Conservation (phyloP, 2,113 vertebrate species). For the Hucho hucho region DNA sequence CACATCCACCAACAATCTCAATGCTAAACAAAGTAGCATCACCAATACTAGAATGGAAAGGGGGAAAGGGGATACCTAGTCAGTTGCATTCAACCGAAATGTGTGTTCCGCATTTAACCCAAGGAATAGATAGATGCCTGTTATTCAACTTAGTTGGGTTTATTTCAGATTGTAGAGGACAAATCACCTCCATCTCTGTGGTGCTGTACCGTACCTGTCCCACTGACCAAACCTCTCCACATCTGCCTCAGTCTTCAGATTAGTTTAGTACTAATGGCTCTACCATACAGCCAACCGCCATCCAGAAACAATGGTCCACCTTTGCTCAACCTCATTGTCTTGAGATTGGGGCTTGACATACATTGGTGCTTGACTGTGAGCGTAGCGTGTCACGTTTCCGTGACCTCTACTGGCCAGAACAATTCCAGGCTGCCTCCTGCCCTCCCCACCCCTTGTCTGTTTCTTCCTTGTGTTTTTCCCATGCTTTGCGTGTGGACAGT, state of each 20-base stretch:
- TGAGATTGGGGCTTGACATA: constrained; percentile 36
- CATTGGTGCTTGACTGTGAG: constrained; percentile 29
- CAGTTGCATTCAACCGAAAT: no score
- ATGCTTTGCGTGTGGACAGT: constrained; percentile 71
- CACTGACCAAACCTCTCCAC: not conserved
- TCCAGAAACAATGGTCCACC: constrained; percentile 50
- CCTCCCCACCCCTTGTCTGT: constrained; percentile 73
- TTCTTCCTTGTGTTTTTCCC: constrained; percentile 77
- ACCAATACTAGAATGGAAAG: not conserved
- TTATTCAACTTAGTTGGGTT: no score
- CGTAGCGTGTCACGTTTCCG: constrained; percentile 73
- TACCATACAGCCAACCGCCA: constrained; percentile 41
- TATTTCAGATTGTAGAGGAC: no score
- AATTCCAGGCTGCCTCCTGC: constrained; percentile 75
- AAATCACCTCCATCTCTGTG: no score
- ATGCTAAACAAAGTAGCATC: not conserved
- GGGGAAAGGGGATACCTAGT: no score
- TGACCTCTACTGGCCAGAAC: constrained; percentile 76
- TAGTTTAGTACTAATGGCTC: constrained; percentile 52
- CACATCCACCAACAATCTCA: not conserved
- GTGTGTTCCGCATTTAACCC: no score
- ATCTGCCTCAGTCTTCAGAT: not conserved
- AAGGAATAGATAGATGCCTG: no score
- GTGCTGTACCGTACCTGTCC: not conserved
- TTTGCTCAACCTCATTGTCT: constrained; percentile 60